These are phyloP conservation scores for Archegozetes longisetosus DNA, from an alignment of 1,140 invertebrate species.

Conservation along the genomic window DNA sequence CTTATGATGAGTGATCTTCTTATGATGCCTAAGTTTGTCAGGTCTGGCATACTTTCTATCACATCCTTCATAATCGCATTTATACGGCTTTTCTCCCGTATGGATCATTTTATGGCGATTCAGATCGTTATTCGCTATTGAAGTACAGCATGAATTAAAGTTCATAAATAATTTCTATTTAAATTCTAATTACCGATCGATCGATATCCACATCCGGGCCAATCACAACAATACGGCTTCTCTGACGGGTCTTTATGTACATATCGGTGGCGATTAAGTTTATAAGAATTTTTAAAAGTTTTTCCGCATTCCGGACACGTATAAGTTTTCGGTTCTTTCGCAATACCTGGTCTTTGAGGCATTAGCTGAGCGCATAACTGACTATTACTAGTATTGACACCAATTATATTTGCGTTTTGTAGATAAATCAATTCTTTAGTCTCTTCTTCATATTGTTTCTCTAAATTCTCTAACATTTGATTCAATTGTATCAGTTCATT, in stretches of 20 bases:
- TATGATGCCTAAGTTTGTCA: slow-evolving; percentile 9
- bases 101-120: slow-evolving; percentile 58
- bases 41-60: slow-evolving; percentile 7
- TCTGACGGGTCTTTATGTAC: slow-evolving; percentile 27
- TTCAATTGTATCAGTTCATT: not conserved
- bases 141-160: slow-evolving; percentile 50
- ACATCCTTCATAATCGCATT: slow-evolving; percentile 30
- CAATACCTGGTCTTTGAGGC: not conserved
- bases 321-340: not conserved
- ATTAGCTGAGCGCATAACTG: not conserved
- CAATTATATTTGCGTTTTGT: not conserved
- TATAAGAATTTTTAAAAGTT: slow-evolving; percentile 5
- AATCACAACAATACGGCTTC: slow-evolving; percentile 60
- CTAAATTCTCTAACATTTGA: not conserved
- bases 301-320: slow-evolving; percentile 10
- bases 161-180: too few species aligned
- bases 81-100: slow-evolving; percentile 50
- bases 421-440: not conserved
- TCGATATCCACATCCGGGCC: slow-evolving; percentile 41
- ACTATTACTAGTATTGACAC: not conserved
- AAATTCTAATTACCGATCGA: too few species aligned
- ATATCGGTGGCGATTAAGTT: slow-evolving; percentile 12
- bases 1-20: slow-evolving; percentile 2
- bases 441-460: not conserved
- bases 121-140: slow-evolving; percentile 61